A percentile compares a stretch with the other conserved stretches of the same genome.
These are phyloP conservation scores for Camelus dromedarius DNA, from an alignment of 2,113 vertebrate species.

Conservation along the genomic window DNA sequence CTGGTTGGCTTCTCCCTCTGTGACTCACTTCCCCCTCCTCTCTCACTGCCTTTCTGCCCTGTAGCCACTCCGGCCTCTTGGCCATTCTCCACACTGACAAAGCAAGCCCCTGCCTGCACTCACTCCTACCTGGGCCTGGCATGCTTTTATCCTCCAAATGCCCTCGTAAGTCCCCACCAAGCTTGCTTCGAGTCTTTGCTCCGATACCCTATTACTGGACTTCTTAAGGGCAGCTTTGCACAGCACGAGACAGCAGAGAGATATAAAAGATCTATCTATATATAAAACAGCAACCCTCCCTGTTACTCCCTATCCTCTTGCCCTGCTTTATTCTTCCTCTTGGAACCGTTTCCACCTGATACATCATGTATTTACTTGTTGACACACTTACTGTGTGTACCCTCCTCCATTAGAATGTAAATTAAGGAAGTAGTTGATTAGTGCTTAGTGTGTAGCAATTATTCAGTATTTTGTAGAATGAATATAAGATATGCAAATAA, in stretches of 20 bases:
- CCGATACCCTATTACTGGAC: neutral
- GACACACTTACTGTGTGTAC: neutral
- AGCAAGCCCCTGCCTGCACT: neutral
- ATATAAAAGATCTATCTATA: too few relatives aligned
- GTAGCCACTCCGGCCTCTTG: neutral
- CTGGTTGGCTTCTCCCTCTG: neutral
- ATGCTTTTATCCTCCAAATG: neutral
- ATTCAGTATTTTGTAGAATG: neutral
- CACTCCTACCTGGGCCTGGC: neutral
- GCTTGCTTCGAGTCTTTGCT: neutral
- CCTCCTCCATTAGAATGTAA: neutral
- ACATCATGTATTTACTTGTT: neutral
- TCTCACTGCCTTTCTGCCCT: neutral
- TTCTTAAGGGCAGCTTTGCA: too few relatives aligned
- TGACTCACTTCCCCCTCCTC: neutral
- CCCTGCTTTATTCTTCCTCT: neutral
- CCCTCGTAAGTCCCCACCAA: too few relatives aligned
- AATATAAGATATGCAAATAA: neutral
- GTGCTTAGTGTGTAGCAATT: neutral
- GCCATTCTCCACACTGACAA: neutral
- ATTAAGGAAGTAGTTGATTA: neutral
- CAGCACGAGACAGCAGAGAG: too few relatives aligned
- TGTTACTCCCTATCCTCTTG: neutral
- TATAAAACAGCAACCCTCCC: neutral
- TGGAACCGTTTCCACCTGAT: neutral